phyloP scores from a whole-genome alignment of 2,888 invertebrate genomes.

The Barypeithes pellucidus region DNA sequence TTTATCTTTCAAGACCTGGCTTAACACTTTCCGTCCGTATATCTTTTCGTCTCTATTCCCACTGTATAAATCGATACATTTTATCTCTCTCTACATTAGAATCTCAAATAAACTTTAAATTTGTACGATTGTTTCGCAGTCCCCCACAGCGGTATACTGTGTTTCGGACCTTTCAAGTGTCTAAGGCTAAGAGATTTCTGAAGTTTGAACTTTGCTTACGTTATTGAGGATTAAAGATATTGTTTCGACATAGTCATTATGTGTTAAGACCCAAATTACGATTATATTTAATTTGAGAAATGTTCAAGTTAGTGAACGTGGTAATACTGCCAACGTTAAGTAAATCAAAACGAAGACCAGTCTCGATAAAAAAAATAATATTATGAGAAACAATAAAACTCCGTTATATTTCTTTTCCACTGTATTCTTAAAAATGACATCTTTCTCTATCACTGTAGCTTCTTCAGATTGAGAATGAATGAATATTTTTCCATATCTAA shows the following conservation, averaged over 20 bases:
- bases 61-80: background rate
- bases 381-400: too few species aligned
- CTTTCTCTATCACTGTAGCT: too few species aligned
- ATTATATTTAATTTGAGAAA: too few species aligned
- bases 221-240: background rate
- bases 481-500: too few species aligned
- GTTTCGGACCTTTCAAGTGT: conserved; percentile 6
- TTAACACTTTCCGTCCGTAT: conserved; percentile 15
- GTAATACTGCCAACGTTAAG: too few species aligned
- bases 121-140: conserved; percentile 22
- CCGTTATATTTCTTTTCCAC: too few species aligned
- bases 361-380: too few species aligned
- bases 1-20: conserved; percentile 26
- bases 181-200: background rate
- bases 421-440: too few species aligned
- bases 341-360: too few species aligned
- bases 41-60: background rate
- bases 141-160: conserved; percentile 12
- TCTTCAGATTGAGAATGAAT: too few species aligned
- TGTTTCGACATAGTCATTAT: background rate
- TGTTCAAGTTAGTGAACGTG: too few species aligned
- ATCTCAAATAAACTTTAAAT: conserved; percentile 15
- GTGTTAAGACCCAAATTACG: too few species aligned
- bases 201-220: conserved; percentile 10
- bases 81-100: background rate